A percentile compares a stretch with the other conserved stretches of the same genome.
These are phyloP conservation scores for Drosophila jambulina DNA, from an alignment of 1,140 invertebrate genomes.

Conservation along the genomic window DNA sequence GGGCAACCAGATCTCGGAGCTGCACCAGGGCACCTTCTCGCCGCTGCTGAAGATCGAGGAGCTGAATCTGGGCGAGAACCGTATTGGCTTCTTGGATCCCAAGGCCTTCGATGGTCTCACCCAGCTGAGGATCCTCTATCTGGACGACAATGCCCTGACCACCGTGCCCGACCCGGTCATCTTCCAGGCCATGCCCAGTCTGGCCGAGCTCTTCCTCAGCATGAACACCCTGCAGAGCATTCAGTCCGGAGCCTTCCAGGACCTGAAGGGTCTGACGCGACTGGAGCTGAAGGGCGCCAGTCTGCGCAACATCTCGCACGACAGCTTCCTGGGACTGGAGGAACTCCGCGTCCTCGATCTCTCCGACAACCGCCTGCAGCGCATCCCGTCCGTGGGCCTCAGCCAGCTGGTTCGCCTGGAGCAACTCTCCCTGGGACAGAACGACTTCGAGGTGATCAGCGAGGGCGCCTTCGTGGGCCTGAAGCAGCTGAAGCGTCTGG, in stretches of 20 bases:
- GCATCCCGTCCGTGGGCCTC: constrained; percentile 91
- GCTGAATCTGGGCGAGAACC: constrained; percentile 94
- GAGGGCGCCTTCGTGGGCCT: constrained; percentile 91
- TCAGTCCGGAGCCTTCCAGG: constrained; percentile 91
- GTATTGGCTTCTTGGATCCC: constrained; percentile 92
- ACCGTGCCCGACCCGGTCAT: constrained; percentile 89
- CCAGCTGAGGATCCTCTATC: constrained; percentile 91
- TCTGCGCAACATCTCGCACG: constrained; percentile 90
- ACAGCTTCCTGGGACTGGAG: constrained; percentile 91
- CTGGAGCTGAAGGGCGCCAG: constrained; percentile 93
- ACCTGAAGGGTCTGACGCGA: constrained; percentile 90
- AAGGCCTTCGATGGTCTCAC: constrained; percentile 92
- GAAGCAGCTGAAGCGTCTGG: constrained; percentile 90
- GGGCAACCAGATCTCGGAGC: constrained; percentile 92
- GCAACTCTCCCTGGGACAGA: constrained; percentile 92
- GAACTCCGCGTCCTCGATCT: constrained; percentile 91
- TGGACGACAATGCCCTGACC: constrained; percentile 94
- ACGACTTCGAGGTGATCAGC: constrained; percentile 90
- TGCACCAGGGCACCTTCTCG: constrained; percentile 92
- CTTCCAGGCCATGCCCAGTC: constrained; percentile 89
- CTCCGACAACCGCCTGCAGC: constrained; percentile 90
- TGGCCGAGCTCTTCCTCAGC: constrained; percentile 93
- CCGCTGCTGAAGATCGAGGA: constrained; percentile 92
- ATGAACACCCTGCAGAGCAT: constrained; percentile 91
- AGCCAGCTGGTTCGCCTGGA: constrained; percentile 90